Evolutionary conservation across 2,113 vertebrate species (phyloP).

Genomic region (Otocyon megalotis): DNA sequence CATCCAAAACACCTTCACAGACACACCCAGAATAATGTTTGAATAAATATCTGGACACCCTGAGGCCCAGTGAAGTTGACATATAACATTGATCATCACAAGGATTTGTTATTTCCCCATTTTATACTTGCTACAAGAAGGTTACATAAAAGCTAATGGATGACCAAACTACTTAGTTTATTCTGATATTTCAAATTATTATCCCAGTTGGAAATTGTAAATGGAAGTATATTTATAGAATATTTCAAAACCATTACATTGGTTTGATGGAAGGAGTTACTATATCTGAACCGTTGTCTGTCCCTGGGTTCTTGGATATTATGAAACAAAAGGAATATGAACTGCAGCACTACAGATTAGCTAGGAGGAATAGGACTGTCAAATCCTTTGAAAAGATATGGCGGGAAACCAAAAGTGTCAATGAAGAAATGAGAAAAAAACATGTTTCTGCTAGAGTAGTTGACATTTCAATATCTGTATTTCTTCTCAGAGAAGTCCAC

Average conservation of each 20-base stretch:
- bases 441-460: slow-evolving; percentile 36
- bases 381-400: slow-evolving; percentile 34
- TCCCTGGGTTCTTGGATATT: slow-evolving; percentile 28
- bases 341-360: not conserved
- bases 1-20: not conserved
- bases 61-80: not conserved
- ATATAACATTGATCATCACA: not conserved
- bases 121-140: not conserved
- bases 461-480: slow-evolving; percentile 65
- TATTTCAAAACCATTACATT: slow-evolving; percentile 57
- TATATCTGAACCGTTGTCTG: not conserved
- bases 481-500: slow-evolving; percentile 41
- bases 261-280: not conserved
- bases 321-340: slow-evolving; percentile 53
- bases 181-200: slow-evolving; percentile 21
- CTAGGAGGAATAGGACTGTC: slow-evolving; percentile 51
- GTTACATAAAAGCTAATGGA: not conserved
- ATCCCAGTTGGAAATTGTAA: not conserved
- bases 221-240: not conserved
- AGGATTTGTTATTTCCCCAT: not conserved
- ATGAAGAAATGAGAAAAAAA: slow-evolving; percentile 54
- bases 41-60: not conserved
- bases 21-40: not conserved
- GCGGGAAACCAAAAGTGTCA: not conserved
- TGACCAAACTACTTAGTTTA: slow-evolving; percentile 15